phyloP scores from a whole-genome alignment of 2,113 vertebrate genomes.

The Pseudopodoces humilis region DNA sequence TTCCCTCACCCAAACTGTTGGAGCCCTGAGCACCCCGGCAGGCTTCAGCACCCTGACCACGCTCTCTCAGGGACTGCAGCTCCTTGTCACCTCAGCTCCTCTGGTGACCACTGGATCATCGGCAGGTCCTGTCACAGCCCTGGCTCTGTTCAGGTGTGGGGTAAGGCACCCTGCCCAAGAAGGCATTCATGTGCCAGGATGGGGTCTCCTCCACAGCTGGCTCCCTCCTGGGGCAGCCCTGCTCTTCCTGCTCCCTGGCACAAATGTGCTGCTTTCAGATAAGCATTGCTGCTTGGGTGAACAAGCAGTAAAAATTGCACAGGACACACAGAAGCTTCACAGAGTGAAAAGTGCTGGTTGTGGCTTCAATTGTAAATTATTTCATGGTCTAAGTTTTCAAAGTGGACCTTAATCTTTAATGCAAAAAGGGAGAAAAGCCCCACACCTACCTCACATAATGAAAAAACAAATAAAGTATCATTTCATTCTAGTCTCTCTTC shows the following conservation, averaged over 20 bases:
- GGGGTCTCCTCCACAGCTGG: fast-evolving
- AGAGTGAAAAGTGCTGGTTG: not conserved
- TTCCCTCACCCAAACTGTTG: not conserved
- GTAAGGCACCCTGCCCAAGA: fast-evolving
- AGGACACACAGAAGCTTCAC: not conserved
- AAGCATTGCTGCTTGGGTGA: not conserved
- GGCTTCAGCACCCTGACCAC: not conserved
- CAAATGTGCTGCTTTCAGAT: not conserved
- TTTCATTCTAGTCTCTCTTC: not conserved
- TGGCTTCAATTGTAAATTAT: not conserved
- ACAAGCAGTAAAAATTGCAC: not conserved
- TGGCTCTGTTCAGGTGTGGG: fast-evolving
- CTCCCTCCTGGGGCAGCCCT: not conserved
- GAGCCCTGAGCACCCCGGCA: fast-evolving
- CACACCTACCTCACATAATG: not conserved
- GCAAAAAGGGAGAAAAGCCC: not conserved
- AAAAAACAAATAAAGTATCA: not conserved
- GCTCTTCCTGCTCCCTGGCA: not conserved
- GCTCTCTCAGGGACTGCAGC: fast-evolving
- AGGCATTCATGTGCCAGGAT: not conserved
- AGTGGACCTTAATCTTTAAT: not conserved
- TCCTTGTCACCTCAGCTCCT: not conserved
- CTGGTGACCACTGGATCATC: not conserved
- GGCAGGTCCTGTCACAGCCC: not conserved
- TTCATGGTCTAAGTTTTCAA: not conserved